These are phyloP conservation scores for Balearica regulorum DNA, from an alignment of 2,797 vertebrate species.

Conservation along the genomic window DNA sequence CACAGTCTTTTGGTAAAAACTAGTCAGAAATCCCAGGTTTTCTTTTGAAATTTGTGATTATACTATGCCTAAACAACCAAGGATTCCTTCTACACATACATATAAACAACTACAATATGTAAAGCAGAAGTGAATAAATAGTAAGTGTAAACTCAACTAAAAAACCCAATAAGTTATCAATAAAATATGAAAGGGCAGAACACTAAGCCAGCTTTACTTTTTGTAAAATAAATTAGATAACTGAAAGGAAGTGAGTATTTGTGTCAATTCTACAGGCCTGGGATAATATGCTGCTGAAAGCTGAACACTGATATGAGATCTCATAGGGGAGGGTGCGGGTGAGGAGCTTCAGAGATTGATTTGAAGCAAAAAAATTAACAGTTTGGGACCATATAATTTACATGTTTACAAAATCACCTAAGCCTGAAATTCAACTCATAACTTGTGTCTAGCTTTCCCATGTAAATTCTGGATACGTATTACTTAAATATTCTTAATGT, in stretches of 20 bases:
- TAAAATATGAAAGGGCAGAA: not conserved
- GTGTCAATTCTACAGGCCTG: not conserved
- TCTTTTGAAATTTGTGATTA: not conserved
- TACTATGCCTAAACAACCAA: not conserved
- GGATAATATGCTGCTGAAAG: not conserved
- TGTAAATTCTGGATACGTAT: not conserved
- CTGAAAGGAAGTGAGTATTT: not conserved
- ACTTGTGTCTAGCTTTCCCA: not conserved
- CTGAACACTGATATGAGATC: not conserved
- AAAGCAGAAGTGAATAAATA: not conserved
- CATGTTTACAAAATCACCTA: not conserved
- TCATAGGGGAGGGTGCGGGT: not conserved
- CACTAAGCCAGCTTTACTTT: not conserved
- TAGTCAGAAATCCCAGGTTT: not conserved
- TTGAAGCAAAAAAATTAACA: not conserved
- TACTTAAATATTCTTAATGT: not conserved
- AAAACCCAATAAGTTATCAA: not conserved
- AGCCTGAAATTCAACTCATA: not conserved
- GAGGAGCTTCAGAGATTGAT: not conserved
- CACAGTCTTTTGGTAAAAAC: not conserved
- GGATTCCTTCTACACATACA: not conserved
- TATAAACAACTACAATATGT: not conserved
- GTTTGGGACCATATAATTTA: not conserved
- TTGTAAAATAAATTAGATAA: not conserved
- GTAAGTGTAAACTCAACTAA: not conserved